Evolutionary conservation across 2,113 vertebrate species (phyloP).

Genomic region (Carollia perspicillata): DNA sequence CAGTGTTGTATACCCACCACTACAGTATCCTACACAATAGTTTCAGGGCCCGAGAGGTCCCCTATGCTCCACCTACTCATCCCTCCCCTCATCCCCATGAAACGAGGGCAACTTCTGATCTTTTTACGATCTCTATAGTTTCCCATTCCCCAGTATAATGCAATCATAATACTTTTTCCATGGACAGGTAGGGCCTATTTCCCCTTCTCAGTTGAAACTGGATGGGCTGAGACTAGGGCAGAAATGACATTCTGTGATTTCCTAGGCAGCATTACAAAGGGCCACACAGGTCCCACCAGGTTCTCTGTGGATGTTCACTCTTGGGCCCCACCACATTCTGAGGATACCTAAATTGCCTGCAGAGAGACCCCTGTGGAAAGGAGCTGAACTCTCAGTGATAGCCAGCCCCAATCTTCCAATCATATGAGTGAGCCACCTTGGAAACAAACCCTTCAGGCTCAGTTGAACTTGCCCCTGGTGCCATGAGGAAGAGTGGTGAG

Average conservation of each 20-base stretch:
- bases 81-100: background rate
- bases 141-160: no score
- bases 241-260: background rate
- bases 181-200: no score
- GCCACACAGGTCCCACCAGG: background rate
- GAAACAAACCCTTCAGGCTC: background rate
- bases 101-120: background rate
- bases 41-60: background rate
- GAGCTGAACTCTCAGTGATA: background rate
- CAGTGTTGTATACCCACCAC: no score
- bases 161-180: background rate
- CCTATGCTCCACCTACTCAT: background rate
- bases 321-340: background rate
- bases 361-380: background rate
- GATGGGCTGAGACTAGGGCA: background rate
- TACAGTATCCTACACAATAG: background rate
- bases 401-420: background rate
- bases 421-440: background rate
- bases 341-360: background rate
- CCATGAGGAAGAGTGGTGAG: background rate
- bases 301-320: background rate
- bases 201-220: background rate
- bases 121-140: background rate
- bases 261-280: background rate
- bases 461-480: background rate